Percentiles rank a stretch among this genome's conserved stretches.
Evolutionary conservation across 35 echinoderm and acorn worm genomes (phyloP).

Genomic region (Heliocidaris tuberculata): DNA sequence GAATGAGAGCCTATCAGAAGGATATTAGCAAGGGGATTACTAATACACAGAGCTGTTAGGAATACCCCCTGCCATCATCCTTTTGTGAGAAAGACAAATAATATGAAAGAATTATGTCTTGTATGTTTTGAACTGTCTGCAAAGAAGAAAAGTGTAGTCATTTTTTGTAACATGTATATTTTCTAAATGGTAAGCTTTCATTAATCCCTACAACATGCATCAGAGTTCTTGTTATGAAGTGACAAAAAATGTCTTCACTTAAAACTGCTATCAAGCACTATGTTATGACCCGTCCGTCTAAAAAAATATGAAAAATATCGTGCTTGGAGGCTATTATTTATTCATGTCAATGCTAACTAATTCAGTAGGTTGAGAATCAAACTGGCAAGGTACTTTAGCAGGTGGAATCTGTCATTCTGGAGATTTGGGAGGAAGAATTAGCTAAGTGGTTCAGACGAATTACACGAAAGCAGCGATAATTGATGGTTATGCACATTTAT

Average conservation of each 20-base stretch:
- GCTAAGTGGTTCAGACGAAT: background rate
- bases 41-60: no score
- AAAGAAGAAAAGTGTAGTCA: no score
- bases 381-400: background rate
- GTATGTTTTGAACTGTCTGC: no score
- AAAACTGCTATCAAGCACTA: background rate
- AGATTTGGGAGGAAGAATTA: background rate
- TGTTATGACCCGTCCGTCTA: background rate
- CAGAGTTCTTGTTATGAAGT: background rate
- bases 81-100: no score
- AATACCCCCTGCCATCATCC: no score
- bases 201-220: background rate
- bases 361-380: background rate
- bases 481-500: background rate
- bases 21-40: no score
- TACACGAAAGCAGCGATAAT: background rate
- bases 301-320: background rate
- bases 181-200: background rate
- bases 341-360: background rate
- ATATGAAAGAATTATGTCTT: no score
- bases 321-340: background rate
- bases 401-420: background rate
- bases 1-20: no score
- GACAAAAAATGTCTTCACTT: background rate
- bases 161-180: no score